Conservation (phyloP, 2,888 invertebrate genomes). For the Noctua comes region DNA sequence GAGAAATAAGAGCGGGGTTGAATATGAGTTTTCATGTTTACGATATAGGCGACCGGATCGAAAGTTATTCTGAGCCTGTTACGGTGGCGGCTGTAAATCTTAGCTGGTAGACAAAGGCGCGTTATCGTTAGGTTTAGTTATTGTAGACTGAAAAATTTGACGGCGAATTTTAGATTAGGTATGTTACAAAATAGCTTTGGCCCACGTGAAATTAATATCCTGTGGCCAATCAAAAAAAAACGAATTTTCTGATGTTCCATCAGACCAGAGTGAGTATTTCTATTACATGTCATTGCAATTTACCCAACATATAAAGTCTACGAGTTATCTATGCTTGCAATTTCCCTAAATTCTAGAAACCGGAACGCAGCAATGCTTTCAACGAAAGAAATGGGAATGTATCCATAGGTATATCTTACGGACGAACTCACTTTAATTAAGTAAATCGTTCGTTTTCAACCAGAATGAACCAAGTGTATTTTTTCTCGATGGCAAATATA, state of each 20-base stretch:
- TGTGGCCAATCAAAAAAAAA: neutral
- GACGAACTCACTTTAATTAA: neutral
- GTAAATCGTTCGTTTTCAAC: neutral
- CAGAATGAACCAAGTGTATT: neutral
- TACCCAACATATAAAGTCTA: neutral
- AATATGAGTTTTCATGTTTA: slow-evolving; percentile 75
- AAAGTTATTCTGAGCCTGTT: slow-evolving; percentile 53
- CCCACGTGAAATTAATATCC: neutral
- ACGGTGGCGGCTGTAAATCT: slow-evolving; percentile 43
- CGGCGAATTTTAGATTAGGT: neutral
- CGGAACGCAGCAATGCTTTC: neutral
- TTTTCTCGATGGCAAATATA: neutral
- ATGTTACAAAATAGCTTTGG: neutral
- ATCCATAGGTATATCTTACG: slow-evolving; percentile 11
- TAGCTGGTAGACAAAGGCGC: slow-evolving; percentile 41
- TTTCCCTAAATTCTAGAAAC: slow-evolving; percentile 12
- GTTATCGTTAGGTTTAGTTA: slow-evolving; percentile 30
- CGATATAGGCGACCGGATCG: slow-evolving; percentile 48
- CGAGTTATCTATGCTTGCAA: neutral
- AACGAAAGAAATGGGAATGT: neutral
- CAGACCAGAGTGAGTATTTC: neutral
- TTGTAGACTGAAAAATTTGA: slow-evolving; percentile 20
- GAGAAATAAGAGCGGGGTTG: slow-evolving; percentile 78
- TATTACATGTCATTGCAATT: neutral
- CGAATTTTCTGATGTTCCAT: neutral